Evolutionary conservation across 2,113 vertebrate species (phyloP).

Genomic region (Tetraodon nigroviridis): DNA sequence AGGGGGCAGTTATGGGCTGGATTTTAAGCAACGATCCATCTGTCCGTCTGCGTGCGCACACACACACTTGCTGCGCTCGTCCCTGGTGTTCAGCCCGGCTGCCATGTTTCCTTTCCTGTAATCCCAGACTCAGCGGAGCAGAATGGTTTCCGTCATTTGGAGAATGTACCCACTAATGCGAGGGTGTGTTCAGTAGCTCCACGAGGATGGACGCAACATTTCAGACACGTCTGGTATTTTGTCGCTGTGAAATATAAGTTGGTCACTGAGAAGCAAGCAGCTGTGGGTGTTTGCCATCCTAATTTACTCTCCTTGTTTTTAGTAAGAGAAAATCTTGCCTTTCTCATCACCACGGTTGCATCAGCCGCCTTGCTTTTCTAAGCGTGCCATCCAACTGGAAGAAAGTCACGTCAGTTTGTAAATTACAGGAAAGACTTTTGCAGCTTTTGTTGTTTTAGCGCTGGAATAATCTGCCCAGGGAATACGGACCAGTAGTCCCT

Average conservation of each 20-base stretch:
- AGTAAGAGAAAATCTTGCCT: constrained; percentile 17
- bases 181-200: constrained; percentile 38
- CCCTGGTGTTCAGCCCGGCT: constrained; percentile 51
- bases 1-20: constrained; percentile 47
- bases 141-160: constrained; percentile 30
- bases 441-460: constrained; percentile 24
- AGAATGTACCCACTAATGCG: constrained; percentile 9
- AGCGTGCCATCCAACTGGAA: constrained; percentile 10
- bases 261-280: constrained; percentile 55
- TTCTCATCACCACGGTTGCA: constrained; percentile 28
- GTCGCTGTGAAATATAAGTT: constrained; percentile 39
- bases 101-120: constrained; percentile 55
- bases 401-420: constrained; percentile 36
- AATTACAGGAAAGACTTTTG: neutral
- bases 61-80: constrained; percentile 18
- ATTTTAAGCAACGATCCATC: constrained; percentile 50
- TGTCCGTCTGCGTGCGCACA: constrained; percentile 6
- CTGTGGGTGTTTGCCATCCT: constrained; percentile 25
- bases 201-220: constrained; percentile 33
- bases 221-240: constrained; percentile 26
- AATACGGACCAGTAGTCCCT: constrained; percentile 44
- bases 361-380: constrained; percentile 29
- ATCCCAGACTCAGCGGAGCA: constrained; percentile 30
- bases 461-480: constrained; percentile 48
- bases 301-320: constrained; percentile 5